These are phyloP conservation scores for Hydropotes inermis DNA, from an alignment of 2,113 vertebrate genomes.

Conservation along the genomic window DNA sequence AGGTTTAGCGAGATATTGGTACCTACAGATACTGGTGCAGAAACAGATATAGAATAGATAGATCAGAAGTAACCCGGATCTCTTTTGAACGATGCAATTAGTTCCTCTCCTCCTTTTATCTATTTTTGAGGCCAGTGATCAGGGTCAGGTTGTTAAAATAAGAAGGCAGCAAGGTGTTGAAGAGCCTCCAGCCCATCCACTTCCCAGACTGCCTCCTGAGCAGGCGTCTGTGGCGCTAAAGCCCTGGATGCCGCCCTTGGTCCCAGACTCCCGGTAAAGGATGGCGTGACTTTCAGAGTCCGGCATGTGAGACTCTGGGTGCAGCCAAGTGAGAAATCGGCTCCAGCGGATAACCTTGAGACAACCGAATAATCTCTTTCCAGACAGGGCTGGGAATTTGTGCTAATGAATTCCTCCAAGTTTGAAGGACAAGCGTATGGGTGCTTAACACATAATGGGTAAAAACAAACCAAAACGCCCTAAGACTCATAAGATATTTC, in stretches of 20 bases:
- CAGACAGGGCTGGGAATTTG: not conserved
- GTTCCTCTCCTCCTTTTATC: not conserved
- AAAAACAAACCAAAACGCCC: not conserved
- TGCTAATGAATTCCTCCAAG: not conserved
- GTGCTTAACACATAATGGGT: not conserved
- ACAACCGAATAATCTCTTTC: not conserved
- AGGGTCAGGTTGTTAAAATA: not conserved
- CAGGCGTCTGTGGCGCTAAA: accelerated
- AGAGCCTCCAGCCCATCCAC: not conserved
- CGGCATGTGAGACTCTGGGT: not conserved
- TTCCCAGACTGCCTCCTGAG: not conserved
- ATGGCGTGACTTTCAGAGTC: not conserved
- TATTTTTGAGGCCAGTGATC: not conserved
- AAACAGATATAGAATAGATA: no score
- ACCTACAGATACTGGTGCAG: not conserved
- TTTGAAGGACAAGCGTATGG: not conserved
- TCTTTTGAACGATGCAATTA: not conserved
- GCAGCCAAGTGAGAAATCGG: not conserved
- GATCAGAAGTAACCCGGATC: not conserved
- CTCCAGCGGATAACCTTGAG: not conserved
- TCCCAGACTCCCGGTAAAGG: not conserved
- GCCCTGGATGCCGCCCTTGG: not conserved
- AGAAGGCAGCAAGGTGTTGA: not conserved
- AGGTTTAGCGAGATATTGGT: not conserved
- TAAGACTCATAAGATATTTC: not conserved